Percentiles rank a stretch among this genome's conserved stretches.
Evolutionary conservation across 2,113 vertebrate genomes (phyloP).

Genomic region (Gasterosteus nipponicus): DNA sequence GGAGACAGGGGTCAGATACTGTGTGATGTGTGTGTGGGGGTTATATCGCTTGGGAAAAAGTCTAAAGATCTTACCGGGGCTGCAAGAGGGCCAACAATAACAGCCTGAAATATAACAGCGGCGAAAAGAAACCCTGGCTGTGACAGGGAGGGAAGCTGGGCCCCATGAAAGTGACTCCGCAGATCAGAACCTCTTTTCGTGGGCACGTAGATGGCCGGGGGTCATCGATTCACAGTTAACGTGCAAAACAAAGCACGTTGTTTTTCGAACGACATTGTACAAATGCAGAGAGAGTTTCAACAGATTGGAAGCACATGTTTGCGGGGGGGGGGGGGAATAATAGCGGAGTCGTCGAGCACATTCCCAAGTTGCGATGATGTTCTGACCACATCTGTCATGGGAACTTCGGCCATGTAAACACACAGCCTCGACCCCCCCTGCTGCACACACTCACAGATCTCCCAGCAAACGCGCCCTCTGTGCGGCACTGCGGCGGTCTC

Average conservation of each 20-base stretch:
- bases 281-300: conserved; percentile 79
- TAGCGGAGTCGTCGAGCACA: conserved; percentile 76
- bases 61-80: conserved; percentile 89
- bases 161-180: conserved; percentile 81
- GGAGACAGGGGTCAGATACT: conserved; percentile 86
- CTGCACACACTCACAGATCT: conserved; percentile 18
- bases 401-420: conserved; percentile 89
- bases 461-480: conserved; percentile 14
- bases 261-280: conserved; percentile 88
- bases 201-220: conserved; percentile 80
- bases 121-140: conserved; percentile 64
- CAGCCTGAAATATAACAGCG: conserved; percentile 93
- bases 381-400: conserved; percentile 90
- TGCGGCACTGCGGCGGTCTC: conserved; percentile 17
- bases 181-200: conserved; percentile 86
- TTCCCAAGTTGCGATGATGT: conserved; percentile 85
- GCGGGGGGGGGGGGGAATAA: conserved; percentile 79
- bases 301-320: conserved; percentile 92
- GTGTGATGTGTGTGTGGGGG: conserved; percentile 86
- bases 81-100: conserved; percentile 91
- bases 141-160: conserved; percentile 70
- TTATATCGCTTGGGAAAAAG: conserved; percentile 96
- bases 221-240: conserved; percentile 88
- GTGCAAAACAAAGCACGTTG: conserved; percentile 90
- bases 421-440: conserved; percentile 56